phyloP scores from a whole-genome alignment of 2,888 invertebrate genomes.

The Dorcus hopei region DNA sequence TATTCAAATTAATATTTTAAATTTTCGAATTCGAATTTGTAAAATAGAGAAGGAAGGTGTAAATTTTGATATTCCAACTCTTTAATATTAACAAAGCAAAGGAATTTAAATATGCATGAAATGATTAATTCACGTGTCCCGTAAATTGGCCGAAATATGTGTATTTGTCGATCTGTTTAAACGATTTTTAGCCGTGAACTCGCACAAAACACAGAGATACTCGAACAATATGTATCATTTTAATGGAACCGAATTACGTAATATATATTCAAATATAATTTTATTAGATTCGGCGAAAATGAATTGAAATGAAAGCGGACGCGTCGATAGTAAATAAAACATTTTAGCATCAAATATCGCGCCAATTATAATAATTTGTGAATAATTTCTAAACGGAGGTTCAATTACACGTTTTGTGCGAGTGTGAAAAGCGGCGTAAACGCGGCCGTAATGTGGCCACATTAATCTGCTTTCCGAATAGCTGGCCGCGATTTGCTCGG shows the following conservation, averaged over 20 bases:
- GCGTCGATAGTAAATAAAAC: conserved; percentile 18
- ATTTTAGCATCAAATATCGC: conserved; percentile 18
- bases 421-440: conserved; percentile 28
- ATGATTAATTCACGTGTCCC: too few relatives aligned
- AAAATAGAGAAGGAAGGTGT: too few relatives aligned
- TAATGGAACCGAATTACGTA: conserved; percentile 1
- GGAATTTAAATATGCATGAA: too few relatives aligned
- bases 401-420: conserved; percentile 28
- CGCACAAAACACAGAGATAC: too few relatives aligned
- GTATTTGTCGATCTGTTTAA: too few relatives aligned
- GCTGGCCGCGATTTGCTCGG: conserved; percentile 27
- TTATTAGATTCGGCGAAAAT: conserved; percentile 6
- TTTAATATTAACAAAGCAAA: too few relatives aligned
- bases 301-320: conserved; percentile 3
- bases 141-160: too few relatives aligned
- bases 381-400: conserved; percentile 23
- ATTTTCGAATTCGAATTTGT: too few relatives aligned
- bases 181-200: too few relatives aligned
- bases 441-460: conserved; percentile 30
- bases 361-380: conserved; percentile 24
- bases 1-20: too few relatives aligned
- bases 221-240: background rate
- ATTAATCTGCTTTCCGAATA: conserved; percentile 30
- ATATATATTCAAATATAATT: conserved; percentile 5
- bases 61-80: too few relatives aligned